Evolutionary conservation across 2,113 vertebrate species (phyloP).

Genomic region (Casuarius casuarius): DNA sequence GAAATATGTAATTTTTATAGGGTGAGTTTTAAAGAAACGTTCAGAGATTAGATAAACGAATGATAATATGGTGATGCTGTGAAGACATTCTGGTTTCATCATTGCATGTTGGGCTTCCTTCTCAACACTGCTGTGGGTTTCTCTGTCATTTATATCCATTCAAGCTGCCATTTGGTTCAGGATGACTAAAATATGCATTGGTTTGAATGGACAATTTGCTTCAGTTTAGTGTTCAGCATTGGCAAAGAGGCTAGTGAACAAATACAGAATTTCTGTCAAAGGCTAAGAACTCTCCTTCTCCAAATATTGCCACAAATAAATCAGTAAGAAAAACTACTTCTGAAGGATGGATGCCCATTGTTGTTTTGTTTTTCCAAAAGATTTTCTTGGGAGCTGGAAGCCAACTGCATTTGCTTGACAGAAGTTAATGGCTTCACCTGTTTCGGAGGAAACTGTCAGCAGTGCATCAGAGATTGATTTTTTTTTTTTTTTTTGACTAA

Average conservation of each 20-base stretch:
- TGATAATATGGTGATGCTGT: not conserved
- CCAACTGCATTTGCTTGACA: constrained; percentile 2
- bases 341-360: constrained; percentile 3
- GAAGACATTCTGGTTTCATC: not conserved
- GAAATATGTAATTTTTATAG: not conserved
- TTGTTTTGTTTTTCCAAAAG: not conserved
- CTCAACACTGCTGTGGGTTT: not conserved
- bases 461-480: constrained; percentile 38
- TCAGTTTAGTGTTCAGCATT: not conserved
- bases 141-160: not conserved
- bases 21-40: not conserved
- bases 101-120: not conserved
- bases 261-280: not conserved
- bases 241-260: not conserved
- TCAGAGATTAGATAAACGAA: not conserved
- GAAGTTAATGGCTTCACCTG: not conserved
- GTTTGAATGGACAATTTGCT: not conserved
- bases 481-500: not conserved
- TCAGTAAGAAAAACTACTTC: not conserved
- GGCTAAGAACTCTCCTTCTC: not conserved
- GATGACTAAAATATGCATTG: not conserved
- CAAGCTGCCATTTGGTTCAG: not conserved
- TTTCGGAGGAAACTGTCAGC: constrained; percentile 26
- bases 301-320: not conserved
- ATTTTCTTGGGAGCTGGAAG: constrained; percentile 39